phyloP scores from a whole-genome alignment of 1,140 invertebrate species.

The Neodiprion fabricii region DNA sequence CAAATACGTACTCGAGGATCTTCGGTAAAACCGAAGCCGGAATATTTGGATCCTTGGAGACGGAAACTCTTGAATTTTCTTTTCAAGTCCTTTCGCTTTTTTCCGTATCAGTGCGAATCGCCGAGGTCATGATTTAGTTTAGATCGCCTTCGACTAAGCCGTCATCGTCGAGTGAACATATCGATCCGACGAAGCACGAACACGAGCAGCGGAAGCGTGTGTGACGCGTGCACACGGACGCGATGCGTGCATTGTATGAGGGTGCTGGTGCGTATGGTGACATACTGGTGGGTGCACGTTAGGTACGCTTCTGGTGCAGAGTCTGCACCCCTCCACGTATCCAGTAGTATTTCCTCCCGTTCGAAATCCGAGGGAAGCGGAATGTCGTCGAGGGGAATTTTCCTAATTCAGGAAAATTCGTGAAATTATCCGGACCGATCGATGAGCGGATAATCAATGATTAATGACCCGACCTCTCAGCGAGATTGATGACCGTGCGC shows the following conservation, averaged over 20 bases:
- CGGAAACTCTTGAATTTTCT: no score
- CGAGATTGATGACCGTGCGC: not conserved
- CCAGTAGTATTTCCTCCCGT: not conserved
- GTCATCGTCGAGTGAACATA: conserved; percentile 55
- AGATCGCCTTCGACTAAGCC: conserved; percentile 49
- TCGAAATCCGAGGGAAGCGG: conserved; percentile 20
- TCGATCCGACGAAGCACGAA: conserved; percentile 45
- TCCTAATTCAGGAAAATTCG: conserved; percentile 52
- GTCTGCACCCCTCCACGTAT: not conserved
- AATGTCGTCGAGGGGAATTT: conserved; percentile 24
- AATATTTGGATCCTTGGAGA: no score
- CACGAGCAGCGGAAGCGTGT: not conserved
- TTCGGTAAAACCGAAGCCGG: no score
- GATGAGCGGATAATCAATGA: conserved; percentile 55
- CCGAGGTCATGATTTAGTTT: conserved; percentile 44
- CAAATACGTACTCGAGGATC: no score
- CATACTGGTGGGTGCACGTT: conserved; percentile 53
- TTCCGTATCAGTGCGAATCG: conserved; percentile 26
- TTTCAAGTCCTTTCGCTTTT: not conserved
- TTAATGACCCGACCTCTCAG: conserved; percentile 38
- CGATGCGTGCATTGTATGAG: conserved; percentile 44
- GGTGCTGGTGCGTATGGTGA: conserved; percentile 56
- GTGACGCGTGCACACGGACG: conserved; percentile 7
- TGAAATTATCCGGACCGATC: conserved; percentile 53
- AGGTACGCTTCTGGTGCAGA: conserved; percentile 13